Evolutionary conservation across 1,140 invertebrate genomes (phyloP).

Genomic region (Drosophila gunungcola): DNA sequence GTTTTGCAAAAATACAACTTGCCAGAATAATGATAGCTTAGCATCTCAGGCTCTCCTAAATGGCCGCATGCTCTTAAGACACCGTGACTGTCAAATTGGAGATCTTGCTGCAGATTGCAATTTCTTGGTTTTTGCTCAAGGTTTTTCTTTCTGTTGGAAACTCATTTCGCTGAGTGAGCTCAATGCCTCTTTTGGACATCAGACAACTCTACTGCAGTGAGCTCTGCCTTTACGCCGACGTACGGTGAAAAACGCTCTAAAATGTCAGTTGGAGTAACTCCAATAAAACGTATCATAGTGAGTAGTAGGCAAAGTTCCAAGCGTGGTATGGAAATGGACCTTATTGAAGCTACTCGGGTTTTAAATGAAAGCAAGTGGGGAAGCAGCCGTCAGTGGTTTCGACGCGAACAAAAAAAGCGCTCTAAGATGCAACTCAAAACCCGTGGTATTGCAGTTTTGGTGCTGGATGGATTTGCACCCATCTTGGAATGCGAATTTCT

Average conservation of each 20-base stretch:
- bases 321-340: background rate
- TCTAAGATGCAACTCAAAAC: background rate
- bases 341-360: background rate
- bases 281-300: no score
- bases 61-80: background rate
- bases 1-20: no score
- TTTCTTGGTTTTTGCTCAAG: background rate
- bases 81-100: background rate
- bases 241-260: background rate
- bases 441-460: background rate
- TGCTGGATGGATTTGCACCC: no score
- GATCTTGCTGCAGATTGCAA: background rate
- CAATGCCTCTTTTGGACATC: background rate
- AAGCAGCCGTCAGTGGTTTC: background rate
- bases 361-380: background rate
- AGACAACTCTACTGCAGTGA: background rate
- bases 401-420: background rate
- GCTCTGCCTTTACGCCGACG: background rate
- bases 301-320: background rate
- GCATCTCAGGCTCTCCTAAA: no score
- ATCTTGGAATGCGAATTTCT: no score
- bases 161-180: background rate
- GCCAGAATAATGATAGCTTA: no score
- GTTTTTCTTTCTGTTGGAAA: background rate
- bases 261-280: conserved; percentile 3